phyloP scores from a whole-genome alignment of 2,888 invertebrate genomes.

The Drosophila rellima region DNA sequence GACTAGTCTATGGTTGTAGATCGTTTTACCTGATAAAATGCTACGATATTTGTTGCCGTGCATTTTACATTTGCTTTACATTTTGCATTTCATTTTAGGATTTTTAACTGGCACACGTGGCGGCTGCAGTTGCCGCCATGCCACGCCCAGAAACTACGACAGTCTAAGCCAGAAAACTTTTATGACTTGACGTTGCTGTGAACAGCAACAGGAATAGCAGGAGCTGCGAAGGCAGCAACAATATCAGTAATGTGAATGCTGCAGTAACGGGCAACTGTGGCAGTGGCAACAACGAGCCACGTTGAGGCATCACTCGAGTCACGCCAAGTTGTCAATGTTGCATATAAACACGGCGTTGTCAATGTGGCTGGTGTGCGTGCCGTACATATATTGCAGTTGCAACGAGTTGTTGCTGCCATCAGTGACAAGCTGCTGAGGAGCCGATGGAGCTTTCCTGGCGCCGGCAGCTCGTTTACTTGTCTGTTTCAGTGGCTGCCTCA shows the following conservation, averaged over 20 bases:
- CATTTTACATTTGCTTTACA: slow-evolving; percentile 21
- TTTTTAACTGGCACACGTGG: slow-evolving; percentile 36
- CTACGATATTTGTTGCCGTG: slow-evolving; percentile 48
- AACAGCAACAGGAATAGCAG: slow-evolving; percentile 23
- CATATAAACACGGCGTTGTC: slow-evolving; percentile 74
- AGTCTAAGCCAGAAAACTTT: slow-evolving; percentile 65
- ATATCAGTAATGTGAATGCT: slow-evolving; percentile 62
- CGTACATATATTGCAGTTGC: slow-evolving; percentile 34
- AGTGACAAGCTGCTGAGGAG: slow-evolving; percentile 11
- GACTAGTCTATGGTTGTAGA: not conserved
- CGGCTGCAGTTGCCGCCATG: slow-evolving; percentile 25
- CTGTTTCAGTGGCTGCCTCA: slow-evolving; percentile 64
- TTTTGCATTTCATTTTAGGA: slow-evolving; percentile 55
- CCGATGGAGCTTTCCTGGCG: slow-evolving; percentile 5
- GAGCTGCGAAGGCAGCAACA: slow-evolving; percentile 21
- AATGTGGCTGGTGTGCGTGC: slow-evolving; percentile 54
- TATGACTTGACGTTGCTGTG: slow-evolving; percentile 67
- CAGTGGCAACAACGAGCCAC: slow-evolving; percentile 33
- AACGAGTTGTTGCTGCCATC: slow-evolving; percentile 19
- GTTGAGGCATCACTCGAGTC: slow-evolving; percentile 62
- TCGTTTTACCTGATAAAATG: not conserved
- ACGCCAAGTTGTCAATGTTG: slow-evolving; percentile 78
- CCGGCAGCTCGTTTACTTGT: slow-evolving; percentile 63
- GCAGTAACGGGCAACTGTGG: slow-evolving; percentile 32
- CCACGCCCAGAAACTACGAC: slow-evolving; percentile 37